These are phyloP conservation scores for Ligdia adustata DNA, from an alignment of 2,888 invertebrate genomes.

Conservation along the genomic window DNA sequence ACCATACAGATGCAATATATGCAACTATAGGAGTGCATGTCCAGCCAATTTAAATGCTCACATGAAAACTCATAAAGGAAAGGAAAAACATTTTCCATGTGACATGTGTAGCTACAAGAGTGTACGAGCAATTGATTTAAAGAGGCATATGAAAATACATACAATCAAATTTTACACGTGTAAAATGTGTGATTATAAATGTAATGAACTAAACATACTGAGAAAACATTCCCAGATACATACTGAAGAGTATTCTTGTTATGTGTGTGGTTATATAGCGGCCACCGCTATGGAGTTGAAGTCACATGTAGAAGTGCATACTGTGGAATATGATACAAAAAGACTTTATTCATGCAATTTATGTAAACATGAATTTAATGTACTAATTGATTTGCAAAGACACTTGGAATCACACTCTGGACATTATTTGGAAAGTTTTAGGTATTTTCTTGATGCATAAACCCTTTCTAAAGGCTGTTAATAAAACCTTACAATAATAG, in stretches of 20 bases:
- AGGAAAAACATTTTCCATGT: conserved; percentile 9
- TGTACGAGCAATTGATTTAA: conserved; percentile 14
- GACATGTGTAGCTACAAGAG: conserved; percentile 14
- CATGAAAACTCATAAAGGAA: conserved; percentile 10
- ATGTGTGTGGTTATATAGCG: conserved; percentile 1
- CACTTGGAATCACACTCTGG: conserved; percentile 16
- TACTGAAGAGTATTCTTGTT: conserved; percentile 1
- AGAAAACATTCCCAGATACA: conserved; percentile 9
- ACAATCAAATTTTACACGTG: conserved; percentile 4
- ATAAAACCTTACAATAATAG: too few species aligned
- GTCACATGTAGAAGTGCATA: conserved; percentile 4
- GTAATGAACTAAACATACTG: not conserved
- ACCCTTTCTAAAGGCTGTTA: too few species aligned
- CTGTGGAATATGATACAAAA: not conserved
- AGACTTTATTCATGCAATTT: conserved; percentile 7
- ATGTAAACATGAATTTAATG: conserved; percentile 5
- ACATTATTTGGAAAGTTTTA: conserved; percentile 18
- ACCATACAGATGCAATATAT: conserved; percentile 11
- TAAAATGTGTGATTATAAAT: conserved; percentile 12
- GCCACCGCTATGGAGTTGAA: not conserved
- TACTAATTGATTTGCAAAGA: conserved; percentile 5
- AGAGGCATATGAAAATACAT: conserved; percentile 16
- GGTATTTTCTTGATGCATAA: conserved; percentile 17
- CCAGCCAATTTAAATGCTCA: conserved; percentile 18
- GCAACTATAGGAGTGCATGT: conserved; percentile 14